Conservation (phyloP, 2,888 invertebrate genomes). For the Serrognathus titanus region DNA sequence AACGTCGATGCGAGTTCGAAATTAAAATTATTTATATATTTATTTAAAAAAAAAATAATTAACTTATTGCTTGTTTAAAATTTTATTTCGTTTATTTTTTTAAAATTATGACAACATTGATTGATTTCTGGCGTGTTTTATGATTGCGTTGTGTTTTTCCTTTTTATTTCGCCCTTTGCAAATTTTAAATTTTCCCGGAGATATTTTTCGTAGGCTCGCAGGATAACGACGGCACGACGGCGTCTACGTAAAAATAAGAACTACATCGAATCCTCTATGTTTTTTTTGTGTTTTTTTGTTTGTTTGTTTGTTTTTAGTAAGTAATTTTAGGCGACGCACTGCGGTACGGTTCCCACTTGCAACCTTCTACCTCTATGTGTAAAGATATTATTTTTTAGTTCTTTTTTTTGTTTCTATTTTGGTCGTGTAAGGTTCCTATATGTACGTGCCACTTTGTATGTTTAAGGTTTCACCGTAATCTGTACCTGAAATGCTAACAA, state of each 20-base stretch:
- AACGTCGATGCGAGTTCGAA: slow-evolving; percentile 37
- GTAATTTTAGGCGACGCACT: neutral
- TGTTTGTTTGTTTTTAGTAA: neutral
- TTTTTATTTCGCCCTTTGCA: slow-evolving; percentile 25
- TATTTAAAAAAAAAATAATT: slow-evolving; percentile 31
- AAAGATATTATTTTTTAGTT: slow-evolving; percentile 31
- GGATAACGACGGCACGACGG: slow-evolving; percentile 17
- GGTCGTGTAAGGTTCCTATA: slow-evolving; percentile 30
- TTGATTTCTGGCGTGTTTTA: slow-evolving; percentile 38
- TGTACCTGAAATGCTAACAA: slow-evolving; percentile 35
- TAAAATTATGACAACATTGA: slow-evolving; percentile 42
- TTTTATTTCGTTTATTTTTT: slow-evolving; percentile 36
- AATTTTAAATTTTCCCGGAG: slow-evolving; percentile 31
- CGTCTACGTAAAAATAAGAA: slow-evolving; percentile 38
- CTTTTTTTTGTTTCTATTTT: neutral
- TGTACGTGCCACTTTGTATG: slow-evolving; percentile 31
- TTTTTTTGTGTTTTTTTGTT: slow-evolving; percentile 3
- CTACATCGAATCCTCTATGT: neutral
- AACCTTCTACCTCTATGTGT: slow-evolving; percentile 37
- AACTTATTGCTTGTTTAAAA: slow-evolving; percentile 35
- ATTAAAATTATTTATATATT: slow-evolving; percentile 36
- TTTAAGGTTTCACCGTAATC: slow-evolving; percentile 22
- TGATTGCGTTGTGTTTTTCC: slow-evolving; percentile 33
- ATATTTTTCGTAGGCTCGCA: too few relatives aligned
- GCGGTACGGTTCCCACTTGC: slow-evolving; percentile 5